A percentile compares a stretch with the other conserved stretches of the same genome.
phyloP scores from a whole-genome alignment of 2,888 invertebrate species.

The Melanargia galathea region DNA sequence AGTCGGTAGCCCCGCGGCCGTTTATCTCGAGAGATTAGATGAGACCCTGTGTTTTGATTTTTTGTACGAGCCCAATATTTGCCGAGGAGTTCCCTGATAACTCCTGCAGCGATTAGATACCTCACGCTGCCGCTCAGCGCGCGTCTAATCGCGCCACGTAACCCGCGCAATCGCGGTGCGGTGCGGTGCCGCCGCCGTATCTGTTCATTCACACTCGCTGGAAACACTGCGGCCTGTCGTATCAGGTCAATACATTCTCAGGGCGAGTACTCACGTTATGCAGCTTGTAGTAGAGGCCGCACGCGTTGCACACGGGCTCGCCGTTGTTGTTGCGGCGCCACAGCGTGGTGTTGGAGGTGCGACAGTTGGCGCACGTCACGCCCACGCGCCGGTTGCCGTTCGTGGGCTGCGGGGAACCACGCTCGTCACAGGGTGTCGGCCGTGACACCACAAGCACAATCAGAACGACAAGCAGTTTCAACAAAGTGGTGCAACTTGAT shows the following conservation, averaged over 20 bases:
- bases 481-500: neutral
- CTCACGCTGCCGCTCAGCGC: constrained; percentile 38
- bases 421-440: no score
- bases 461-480: neutral
- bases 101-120: constrained; percentile 73
- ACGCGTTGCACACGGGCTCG: constrained; percentile 99
- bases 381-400: constrained; percentile 86
- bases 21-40: constrained; percentile 81
- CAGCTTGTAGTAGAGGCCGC: constrained; percentile 96
- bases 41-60: constrained; percentile 81
- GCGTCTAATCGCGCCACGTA: constrained; percentile 44
- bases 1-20: constrained; percentile 77
- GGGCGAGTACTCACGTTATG: constrained; percentile 84
- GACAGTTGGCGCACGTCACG: constrained; percentile 97
- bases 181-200: neutral
- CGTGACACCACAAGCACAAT: no score
- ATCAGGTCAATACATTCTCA: no score
- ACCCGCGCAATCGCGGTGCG: neutral
- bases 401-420: constrained; percentile 62
- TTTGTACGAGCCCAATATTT: constrained; percentile 79
- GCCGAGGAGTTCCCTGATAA: constrained; percentile 81
- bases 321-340: constrained; percentile 98
- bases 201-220: no score
- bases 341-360: constrained; percentile 94
- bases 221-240: no score